Evolutionary conservation across 2,797 vertebrate genomes (phyloP), one percentile per base, ranked within the genome.

Genomic region (Pangasius sanitwongsei): DNA sequence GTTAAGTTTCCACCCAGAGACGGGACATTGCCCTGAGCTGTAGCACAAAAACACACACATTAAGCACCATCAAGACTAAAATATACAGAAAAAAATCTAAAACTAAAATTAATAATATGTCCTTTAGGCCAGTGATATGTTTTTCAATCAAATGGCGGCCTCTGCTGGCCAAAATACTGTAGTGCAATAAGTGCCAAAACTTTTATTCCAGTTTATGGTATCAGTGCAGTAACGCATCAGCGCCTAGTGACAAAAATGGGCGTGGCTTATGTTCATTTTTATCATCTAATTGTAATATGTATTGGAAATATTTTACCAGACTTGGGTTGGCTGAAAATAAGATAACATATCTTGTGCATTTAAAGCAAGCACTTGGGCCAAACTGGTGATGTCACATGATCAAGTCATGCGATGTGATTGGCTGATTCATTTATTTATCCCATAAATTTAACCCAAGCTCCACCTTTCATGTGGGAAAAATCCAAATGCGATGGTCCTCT

Each of bases 1-100:
- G 95, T 93, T 0, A 97, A 97, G 48, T 95, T 96, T 25, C 97
- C 96, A 84, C 98, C 98, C 89, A 99, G 95, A 0, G 95, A 93
- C 0, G 97, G 97, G 83, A 93, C 94, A 93, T 96, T 97, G 83
- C 95, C 96, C 18, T 96, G 93, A 89, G 95, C 98, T 99, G 86
- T 4, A 23, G 31, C 61, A 48, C 16, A 59, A 59, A 82, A 37
- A 81, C 5, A 18, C 15, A 70, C 34, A 89, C 5, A 28, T 7
- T 80, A 37, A 59, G 67, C 1, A 31, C 67, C 15, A 61, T n/a
- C 37, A 57, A 23, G 5, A 23, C 0, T 20, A n/a, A 81, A 25
- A 44, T 16, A 23, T 5, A 50, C 4, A 23, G 16, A 34, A 12
- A 34, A 63, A 74, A 23, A 41, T 41, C 0, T 16, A 23, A 31